Conservation (phyloP, 2,797 vertebrate species). For the Meriones psammophilus region DNA sequence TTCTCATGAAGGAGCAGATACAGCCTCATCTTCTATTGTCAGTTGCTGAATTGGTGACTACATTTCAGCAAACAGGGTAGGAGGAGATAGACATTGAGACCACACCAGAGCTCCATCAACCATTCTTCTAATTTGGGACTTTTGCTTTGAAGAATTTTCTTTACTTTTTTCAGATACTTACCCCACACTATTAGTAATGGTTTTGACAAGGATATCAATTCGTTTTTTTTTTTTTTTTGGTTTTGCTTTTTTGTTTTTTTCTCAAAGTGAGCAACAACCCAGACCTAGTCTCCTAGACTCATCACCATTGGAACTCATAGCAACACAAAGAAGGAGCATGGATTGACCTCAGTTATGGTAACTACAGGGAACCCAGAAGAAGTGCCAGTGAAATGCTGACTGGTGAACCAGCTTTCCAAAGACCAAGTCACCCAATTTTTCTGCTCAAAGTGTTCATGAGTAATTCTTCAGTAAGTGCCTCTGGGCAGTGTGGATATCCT, state of each 20-base stretch:
- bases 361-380: too few relatives aligned
- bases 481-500: background rate
- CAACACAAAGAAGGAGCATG: background rate
- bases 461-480: background rate
- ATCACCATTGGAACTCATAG: background rate
- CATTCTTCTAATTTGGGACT: background rate
- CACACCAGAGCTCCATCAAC: too few relatives aligned
- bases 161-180: background rate
- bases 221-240: background rate
- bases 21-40: background rate
- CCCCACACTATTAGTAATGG: background rate
- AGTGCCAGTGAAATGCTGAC: background rate
- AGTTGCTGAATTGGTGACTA: too few relatives aligned
- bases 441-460: background rate
- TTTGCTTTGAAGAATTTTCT: background rate
- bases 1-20: background rate
- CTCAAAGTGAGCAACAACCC: background rate
- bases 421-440: background rate
- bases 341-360: background rate
- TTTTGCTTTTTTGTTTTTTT: background rate
- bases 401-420: background rate
- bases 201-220: background rate
- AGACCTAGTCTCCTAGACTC: background rate
- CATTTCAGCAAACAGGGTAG: background rate
- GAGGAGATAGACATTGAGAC: background rate